phyloP scores from a whole-genome alignment of 1,140 invertebrate genomes.

The Drosophila ironensis region DNA sequence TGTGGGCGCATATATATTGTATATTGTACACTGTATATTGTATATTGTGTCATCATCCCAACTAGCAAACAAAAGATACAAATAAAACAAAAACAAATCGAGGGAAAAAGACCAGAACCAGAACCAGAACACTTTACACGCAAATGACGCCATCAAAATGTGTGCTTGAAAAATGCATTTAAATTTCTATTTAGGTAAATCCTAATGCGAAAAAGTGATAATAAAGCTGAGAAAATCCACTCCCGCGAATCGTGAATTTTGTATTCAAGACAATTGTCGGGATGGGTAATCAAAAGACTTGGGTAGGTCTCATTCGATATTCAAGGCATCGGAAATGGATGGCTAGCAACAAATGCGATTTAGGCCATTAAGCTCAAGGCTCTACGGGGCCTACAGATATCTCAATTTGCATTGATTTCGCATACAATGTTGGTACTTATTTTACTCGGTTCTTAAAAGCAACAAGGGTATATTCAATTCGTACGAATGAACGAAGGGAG shows the following conservation, averaged over 20 bases:
- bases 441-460: too few species aligned
- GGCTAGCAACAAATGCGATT: too few species aligned
- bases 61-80: background rate
- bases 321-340: constrained; percentile 7
- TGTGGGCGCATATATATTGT: constrained; percentile 34
- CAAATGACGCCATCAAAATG: constrained; percentile 31
- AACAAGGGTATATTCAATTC: too few species aligned
- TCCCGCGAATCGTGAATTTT: background rate
- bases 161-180: constrained; percentile 37
- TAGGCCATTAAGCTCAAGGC: too few species aligned
- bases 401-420: too few species aligned
- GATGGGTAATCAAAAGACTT: too few species aligned
- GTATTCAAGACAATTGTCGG: constrained; percentile 7
- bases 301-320: constrained; percentile 27
- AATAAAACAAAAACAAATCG: background rate
- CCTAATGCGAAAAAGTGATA: constrained; percentile 15
- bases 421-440: too few species aligned
- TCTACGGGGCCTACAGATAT: too few species aligned
- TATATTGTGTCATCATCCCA: constrained; percentile 56
- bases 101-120: too few species aligned
- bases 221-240: constrained; percentile 2
- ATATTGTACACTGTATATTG: constrained; percentile 1
- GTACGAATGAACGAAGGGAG: too few species aligned
- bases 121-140: constrained; percentile 8
- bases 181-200: constrained; percentile 29